phyloP scores from a whole-genome alignment of 2,113 vertebrate species.

The Gobius niger region DNA sequence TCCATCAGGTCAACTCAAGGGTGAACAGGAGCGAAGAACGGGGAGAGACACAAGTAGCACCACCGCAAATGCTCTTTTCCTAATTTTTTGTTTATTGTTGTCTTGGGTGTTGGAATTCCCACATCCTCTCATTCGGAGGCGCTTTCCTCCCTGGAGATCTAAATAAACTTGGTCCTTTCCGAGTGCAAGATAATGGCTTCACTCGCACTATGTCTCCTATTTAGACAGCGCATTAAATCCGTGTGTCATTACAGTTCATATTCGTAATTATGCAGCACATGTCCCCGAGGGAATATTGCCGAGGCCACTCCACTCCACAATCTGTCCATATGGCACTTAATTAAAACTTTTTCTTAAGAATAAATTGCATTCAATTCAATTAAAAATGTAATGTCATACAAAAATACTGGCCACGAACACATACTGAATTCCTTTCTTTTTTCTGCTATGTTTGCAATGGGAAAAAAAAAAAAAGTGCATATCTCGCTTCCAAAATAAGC shows the following conservation, averaged over 20 bases:
- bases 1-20: too few species aligned
- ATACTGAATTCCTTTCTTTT: constrained; percentile 45
- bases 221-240: constrained; percentile 80
- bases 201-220: constrained; percentile 62
- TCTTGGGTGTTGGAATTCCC: constrained; percentile 48
- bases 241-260: constrained; percentile 85
- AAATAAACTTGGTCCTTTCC: constrained; percentile 54
- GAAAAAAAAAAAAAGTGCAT: constrained; percentile 54
- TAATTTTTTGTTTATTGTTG: constrained; percentile 18
- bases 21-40: too few species aligned
- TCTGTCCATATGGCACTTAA: constrained; percentile 84
- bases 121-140: constrained; percentile 55
- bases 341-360: constrained; percentile 86
- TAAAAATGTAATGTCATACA: constrained; percentile 83
- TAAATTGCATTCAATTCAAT: constrained; percentile 86
- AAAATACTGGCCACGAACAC: constrained; percentile 80
- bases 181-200: constrained; percentile 73
- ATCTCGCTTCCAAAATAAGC: constrained; percentile 67
- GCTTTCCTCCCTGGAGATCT: constrained; percentile 61
- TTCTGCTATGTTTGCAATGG: constrained; percentile 70
- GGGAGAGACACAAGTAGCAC: too few species aligned
- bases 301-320: constrained; percentile 80
- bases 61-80: not conserved
- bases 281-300: constrained; percentile 78
- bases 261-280: constrained; percentile 83